Evolutionary conservation across 1,140 invertebrate genomes (phyloP), one percentile per base, ranked within the genome.

Genomic region (Cryptotermes secundus): DNA sequence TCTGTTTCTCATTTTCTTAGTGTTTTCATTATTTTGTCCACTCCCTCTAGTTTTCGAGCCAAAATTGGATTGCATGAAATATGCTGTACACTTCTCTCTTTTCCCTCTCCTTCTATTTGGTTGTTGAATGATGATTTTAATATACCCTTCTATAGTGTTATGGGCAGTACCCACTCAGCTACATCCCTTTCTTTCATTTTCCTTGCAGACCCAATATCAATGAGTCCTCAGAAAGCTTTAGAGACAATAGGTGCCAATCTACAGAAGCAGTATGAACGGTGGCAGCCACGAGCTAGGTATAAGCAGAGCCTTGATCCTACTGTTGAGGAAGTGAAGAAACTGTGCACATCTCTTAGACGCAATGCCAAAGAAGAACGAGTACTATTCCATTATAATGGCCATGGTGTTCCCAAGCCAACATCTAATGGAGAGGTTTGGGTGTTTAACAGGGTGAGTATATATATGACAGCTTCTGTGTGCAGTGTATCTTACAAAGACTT

Each of bases 361-460:
- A 99, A 99, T 92, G 98, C 99, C 0, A 99, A 99, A 91, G 99
- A 99, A 87, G 99, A 99, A 89, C 92, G 99, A 87, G 98, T 99
- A 35, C 91, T 99, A 12, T 99, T 99, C 92, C 99, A 99, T 91
- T 99, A 99, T 89, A 99, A 99, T 91, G 99, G 99, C 0, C 99
- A 99, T 90, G 99, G 99, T 80, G 99, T 99, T 83, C 99, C 99
- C 72, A 97, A 96, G 90, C 99, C 99, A 53, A 99, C 99, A 16
- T 93, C 93, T 42, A 99, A 99, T 92, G 99, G 99, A 24, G 99
- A 99, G 93, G 98, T 99, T 88, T 99, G 99, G 99, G 98, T 99
- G 9, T 99, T 99, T 90, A 99, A 99, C 91, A 94, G 59, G 59
- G 59, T 72, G n/a, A 31, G 59, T 72, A 31, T 72, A 1, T 19